Percentiles rank a stretch among this genome's conserved stretches.
Evolutionary conservation across 2,113 vertebrate genomes (phyloP).

Genomic region (Gavia stellata): DNA sequence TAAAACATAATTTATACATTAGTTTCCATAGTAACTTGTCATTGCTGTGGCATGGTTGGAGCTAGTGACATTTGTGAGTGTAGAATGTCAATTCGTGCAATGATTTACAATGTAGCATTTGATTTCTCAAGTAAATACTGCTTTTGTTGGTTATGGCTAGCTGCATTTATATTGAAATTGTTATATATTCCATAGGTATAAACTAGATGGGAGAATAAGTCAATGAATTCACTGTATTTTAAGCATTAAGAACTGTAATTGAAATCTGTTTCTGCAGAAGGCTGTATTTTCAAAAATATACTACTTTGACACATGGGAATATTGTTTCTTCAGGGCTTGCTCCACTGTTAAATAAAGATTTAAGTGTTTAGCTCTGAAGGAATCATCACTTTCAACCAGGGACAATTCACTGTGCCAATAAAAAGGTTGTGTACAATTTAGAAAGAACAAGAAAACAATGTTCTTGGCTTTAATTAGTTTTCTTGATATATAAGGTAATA

Average conservation of each 20-base stretch:
- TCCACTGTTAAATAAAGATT: conserved; percentile 58
- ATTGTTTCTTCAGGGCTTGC: conserved; percentile 29
- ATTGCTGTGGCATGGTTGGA: conserved; percentile 5
- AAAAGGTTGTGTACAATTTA: conserved; percentile 31
- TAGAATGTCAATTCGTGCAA: neutral
- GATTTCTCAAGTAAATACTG: neutral
- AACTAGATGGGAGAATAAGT: neutral
- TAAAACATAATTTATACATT: conserved; percentile 35
- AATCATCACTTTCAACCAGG: conserved; percentile 39
- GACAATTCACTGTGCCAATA: conserved; percentile 32
- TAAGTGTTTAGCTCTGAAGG: conserved; percentile 26
- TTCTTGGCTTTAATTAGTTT: conserved; percentile 56
- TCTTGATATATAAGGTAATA: conserved; percentile 37
- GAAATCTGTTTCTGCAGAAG: conserved; percentile 31
- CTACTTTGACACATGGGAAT: neutral
- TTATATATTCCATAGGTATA: neutral
- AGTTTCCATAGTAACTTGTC: conserved; percentile 58
- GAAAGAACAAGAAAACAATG: conserved; percentile 19
- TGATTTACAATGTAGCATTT: neutral
- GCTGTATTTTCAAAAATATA: neutral
- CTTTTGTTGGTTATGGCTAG: neutral
- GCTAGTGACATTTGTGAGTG: conserved; percentile 11
- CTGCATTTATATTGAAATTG: neutral
- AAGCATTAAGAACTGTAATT: neutral
- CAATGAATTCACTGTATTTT: conserved; percentile 4